These are phyloP conservation scores for Sarotherodon lohbergeri DNA, from an alignment of 2,113 vertebrate genomes.

Conservation along the genomic window DNA sequence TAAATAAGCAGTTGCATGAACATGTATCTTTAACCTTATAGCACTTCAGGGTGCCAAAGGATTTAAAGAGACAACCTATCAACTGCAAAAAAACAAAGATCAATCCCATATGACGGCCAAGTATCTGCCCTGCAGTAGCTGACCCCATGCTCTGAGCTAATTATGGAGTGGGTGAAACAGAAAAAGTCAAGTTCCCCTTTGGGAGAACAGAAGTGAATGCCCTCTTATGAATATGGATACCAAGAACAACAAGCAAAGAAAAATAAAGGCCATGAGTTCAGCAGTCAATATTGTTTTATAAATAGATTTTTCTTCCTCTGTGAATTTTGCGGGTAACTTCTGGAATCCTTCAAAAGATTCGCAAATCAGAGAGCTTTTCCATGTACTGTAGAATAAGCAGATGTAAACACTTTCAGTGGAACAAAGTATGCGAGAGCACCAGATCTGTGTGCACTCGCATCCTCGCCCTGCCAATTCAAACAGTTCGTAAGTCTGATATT, in stretches of 20 bases:
- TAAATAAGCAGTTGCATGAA: not conserved
- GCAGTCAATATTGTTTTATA: not conserved
- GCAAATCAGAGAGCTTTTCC: not conserved
- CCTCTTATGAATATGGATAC: not conserved
- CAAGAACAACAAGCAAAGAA: not conserved
- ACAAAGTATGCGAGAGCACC: not conserved
- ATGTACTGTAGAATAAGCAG: not conserved
- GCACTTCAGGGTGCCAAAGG: not conserved
- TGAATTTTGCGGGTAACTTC: not conserved
- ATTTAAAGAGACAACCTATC: not conserved
- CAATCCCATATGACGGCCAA: constrained; percentile 40
- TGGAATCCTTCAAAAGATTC: not conserved
- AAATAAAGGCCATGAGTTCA: not conserved
- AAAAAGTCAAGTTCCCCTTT: not conserved
- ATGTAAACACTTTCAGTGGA: not conserved
- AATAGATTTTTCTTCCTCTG: not conserved
- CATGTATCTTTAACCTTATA: not conserved
- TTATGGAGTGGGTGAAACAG: not conserved
- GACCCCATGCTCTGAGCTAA: constrained; percentile 29
- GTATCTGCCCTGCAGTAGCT: constrained; percentile 38
- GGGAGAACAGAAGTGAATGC: not conserved
- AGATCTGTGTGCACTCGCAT: not conserved
- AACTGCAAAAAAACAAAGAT: not conserved
- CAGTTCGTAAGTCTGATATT: not conserved
- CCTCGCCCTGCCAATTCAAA: not conserved